A percentile compares a stretch with the other conserved stretches of the same genome.
phyloP scores from a whole-genome alignment of 2,797 vertebrate genomes.

The Furcifer pardalis region DNA sequence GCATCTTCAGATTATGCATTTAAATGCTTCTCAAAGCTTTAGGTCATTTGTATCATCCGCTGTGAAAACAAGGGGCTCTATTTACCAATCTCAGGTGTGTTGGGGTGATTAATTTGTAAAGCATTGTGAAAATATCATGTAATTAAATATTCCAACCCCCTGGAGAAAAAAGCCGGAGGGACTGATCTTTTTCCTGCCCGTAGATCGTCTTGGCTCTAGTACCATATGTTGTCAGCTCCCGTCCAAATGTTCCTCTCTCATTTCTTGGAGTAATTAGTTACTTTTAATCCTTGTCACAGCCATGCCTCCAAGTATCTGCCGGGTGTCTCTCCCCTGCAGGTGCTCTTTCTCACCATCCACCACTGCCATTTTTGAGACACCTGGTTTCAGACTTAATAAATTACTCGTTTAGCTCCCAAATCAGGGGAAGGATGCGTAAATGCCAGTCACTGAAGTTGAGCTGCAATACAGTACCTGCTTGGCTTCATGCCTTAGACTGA shows the following conservation, averaged over 20 bases:
- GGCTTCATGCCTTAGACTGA: neutral
- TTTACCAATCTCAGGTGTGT: slow-evolving; percentile 19
- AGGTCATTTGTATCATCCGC: slow-evolving; percentile 4
- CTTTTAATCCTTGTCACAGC: neutral
- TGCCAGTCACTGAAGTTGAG: slow-evolving; percentile 4
- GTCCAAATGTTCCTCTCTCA: fast-evolving
- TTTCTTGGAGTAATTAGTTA: neutral
- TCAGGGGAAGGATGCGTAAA: neutral
- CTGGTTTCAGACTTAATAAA: neutral
- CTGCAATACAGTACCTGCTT: slow-evolving; percentile 36
- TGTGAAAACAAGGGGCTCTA: neutral
- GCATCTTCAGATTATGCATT: neutral
- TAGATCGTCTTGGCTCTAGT: neutral
- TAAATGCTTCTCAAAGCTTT: no score
- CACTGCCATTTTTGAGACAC: neutral
- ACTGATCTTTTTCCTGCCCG: neutral
- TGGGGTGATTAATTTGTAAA: slow-evolving; percentile 17
- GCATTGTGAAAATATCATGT: neutral
- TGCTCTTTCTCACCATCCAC: neutral
- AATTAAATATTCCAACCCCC: slow-evolving; percentile 11
- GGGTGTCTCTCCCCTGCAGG: neutral
- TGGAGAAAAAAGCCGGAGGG: neutral
- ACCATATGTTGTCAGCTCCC: slow-evolving; percentile 7
- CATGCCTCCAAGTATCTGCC: neutral
- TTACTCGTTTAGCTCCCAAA: slow-evolving; percentile 6